Conservation (phyloP, 2,113 vertebrate species). For the Formicarius rufipectus region DNA sequence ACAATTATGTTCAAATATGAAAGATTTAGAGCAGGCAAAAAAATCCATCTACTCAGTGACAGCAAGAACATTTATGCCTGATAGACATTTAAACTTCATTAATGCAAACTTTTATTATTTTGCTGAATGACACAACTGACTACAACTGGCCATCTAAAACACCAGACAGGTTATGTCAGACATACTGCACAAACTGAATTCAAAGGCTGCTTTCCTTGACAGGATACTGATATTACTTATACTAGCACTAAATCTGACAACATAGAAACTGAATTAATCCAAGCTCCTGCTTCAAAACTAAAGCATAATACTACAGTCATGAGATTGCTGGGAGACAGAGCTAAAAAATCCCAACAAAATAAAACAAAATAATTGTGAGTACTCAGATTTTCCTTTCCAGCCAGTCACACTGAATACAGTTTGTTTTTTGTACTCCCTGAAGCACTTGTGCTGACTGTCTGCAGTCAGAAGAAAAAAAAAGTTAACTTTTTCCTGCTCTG, state of each 20-base stretch:
- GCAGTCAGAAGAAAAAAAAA: neutral
- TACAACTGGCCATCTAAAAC: neutral
- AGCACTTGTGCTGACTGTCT: neutral
- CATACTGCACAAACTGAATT: neutral
- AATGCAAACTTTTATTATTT: neutral
- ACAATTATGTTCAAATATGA: rapidly evolving
- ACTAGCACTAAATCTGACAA: neutral
- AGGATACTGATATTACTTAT: neutral
- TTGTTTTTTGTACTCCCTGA: neutral
- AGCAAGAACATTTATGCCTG: neutral
- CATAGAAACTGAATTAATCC: neutral
- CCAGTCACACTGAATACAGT: neutral
- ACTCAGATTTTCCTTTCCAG: slow-evolving; percentile 23
- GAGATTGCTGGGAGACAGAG: neutral
- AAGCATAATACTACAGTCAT: neutral
- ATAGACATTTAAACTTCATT: neutral
- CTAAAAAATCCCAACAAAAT: neutral
- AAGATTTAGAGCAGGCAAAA: neutral
- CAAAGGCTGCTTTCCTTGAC: neutral
- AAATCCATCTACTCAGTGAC: neutral
- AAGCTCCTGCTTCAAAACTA: neutral
- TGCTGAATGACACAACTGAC: neutral
- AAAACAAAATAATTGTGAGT: neutral
- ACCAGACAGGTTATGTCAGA: neutral
- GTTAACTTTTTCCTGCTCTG: neutral